Percentiles rank a stretch among this genome's conserved stretches.
Conservation (phyloP, 1,140 invertebrate genomes). For the Ditylenchus dipsaci region DNA sequence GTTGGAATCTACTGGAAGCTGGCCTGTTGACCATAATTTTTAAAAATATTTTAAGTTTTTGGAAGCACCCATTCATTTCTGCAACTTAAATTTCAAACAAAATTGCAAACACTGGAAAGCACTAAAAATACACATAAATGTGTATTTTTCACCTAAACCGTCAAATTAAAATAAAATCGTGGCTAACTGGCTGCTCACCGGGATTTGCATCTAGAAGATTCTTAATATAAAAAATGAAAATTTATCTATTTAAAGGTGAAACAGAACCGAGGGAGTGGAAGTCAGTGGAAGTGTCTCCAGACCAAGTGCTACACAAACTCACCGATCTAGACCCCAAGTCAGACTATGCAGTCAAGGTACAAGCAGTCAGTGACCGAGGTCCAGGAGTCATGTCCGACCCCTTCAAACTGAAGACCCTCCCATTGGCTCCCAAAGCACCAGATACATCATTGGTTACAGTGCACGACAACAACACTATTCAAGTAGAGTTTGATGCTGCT, state of each 20-base stretch:
- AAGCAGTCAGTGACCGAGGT: constrained; percentile 56
- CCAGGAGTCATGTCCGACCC: constrained; percentile 52
- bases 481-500: constrained; percentile 48
- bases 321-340: constrained; percentile 47
- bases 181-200: no score
- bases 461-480: constrained; percentile 52
- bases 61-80: no score
- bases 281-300: constrained; percentile 36
- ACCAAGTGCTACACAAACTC: constrained; percentile 42
- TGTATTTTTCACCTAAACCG: no score
- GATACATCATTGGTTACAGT: constrained; percentile 28
- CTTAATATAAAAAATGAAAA: no score
- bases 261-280: constrained; percentile 46
- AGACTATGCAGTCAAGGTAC: constrained; percentile 46
- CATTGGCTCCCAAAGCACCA: constrained; percentile 38
- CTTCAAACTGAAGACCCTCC: constrained; percentile 39
- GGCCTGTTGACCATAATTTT: not conserved
- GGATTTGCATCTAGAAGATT: no score
- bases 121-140: no score
- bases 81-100: no score
- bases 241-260: constrained; percentile 32
- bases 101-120: no score
- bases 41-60: not conserved
- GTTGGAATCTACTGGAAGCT: not conserved
- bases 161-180: no score